phyloP scores from a whole-genome alignment of 2,888 invertebrate species.

The Synanthedon tipuliformis region DNA sequence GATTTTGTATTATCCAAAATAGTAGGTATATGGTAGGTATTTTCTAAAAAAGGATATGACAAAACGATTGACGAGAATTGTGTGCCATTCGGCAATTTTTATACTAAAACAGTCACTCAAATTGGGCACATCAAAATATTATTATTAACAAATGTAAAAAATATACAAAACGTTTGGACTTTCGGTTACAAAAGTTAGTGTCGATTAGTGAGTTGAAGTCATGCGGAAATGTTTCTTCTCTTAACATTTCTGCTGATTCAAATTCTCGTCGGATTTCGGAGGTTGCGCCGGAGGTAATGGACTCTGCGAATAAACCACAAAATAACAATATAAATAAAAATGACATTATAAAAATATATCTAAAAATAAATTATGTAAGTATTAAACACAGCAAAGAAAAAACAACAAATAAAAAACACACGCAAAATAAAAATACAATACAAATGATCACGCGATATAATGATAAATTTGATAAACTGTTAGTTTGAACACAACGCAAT shows the following conservation, averaged over 20 bases:
- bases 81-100: constrained; percentile 4
- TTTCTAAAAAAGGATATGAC: constrained; percentile 37
- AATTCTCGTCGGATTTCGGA: constrained; percentile 79
- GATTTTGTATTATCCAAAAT: no score
- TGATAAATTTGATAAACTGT: constrained; percentile 8
- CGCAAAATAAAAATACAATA: constrained; percentile 10
- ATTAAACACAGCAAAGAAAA: constrained; percentile 1
- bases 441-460: constrained; percentile 8
- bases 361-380: neutral
- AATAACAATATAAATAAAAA: constrained; percentile 2
- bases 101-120: constrained; percentile 21
- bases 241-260: constrained; percentile 77
- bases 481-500: constrained; percentile 13
- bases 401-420: constrained; percentile 8
- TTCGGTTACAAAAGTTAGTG: constrained; percentile 32
- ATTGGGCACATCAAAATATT: constrained; percentile 22
- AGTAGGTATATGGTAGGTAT: no score
- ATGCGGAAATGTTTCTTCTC: constrained; percentile 16
- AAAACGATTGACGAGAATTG: constrained; percentile 29
- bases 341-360: neutral
- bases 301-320: constrained; percentile 69
- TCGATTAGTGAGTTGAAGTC: constrained; percentile 17
- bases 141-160: constrained; percentile 30
- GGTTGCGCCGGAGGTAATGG: constrained; percentile 74
- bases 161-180: constrained; percentile 45